Evolutionary conservation across 2,113 vertebrate genomes (phyloP).

Genomic region (Centropristis striata): DNA sequence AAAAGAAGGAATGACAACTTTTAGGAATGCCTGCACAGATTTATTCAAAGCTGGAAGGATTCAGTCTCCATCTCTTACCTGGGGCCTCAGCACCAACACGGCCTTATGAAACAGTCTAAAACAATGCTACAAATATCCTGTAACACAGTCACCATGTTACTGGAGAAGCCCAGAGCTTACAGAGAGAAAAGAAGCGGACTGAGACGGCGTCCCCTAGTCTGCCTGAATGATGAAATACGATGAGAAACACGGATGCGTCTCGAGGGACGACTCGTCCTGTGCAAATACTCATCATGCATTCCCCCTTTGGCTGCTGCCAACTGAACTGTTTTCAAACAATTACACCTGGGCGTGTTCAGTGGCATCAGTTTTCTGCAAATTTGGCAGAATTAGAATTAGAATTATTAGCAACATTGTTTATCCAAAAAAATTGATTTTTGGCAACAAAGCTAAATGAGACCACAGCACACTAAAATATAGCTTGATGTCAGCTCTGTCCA

Average conservation of each 20-base stretch:
- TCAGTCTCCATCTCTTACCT: neutral
- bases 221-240: slow-evolving; percentile 31
- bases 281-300: neutral
- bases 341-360: neutral
- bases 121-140: slow-evolving; percentile 64
- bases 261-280: slow-evolving; percentile 20
- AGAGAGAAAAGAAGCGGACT: slow-evolving; percentile 13
- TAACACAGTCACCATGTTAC: slow-evolving; percentile 11
- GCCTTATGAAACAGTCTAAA: slow-evolving; percentile 36
- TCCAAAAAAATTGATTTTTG: too few species aligned
- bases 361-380: neutral
- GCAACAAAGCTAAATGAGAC: too few species aligned
- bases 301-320: neutral
- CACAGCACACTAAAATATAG: too few species aligned
- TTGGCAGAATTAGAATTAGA: neutral
- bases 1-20: slow-evolving; percentile 19
- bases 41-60: slow-evolving; percentile 3
- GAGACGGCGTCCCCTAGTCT: slow-evolving; percentile 51
- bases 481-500: too few species aligned
- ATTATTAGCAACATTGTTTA: neutral
- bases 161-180: slow-evolving; percentile 34
- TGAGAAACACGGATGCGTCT: slow-evolving; percentile 21
- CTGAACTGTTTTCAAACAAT: neutral
- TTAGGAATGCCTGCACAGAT: slow-evolving; percentile 1
- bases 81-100: slow-evolving; percentile 4